Conservation (phyloP, 2,113 vertebrate species). For the Vanacampus margaritifer region DNA sequence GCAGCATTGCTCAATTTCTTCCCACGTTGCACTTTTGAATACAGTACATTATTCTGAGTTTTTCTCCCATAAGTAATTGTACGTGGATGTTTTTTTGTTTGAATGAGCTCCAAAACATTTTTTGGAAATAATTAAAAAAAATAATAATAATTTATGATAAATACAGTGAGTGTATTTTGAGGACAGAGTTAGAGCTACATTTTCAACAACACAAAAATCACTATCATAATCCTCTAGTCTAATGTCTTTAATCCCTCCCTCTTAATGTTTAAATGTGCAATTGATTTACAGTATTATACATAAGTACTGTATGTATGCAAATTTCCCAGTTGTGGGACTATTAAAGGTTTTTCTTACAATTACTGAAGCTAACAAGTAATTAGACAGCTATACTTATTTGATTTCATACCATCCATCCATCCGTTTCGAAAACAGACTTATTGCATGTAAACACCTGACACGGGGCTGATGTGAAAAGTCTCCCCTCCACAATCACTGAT, state of each 20-base stretch:
- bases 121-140: too few species aligned
- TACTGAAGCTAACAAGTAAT: too few species aligned
- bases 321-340: too few species aligned
- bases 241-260: too few species aligned
- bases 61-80: background rate
- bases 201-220: background rate
- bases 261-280: too few species aligned
- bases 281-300: too few species aligned
- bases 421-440: background rate
- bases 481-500: background rate
- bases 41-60: background rate
- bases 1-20: slow-evolving; percentile 20
- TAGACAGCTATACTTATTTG: too few species aligned
- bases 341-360: too few species aligned
- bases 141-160: background rate
- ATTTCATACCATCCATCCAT: too few species aligned
- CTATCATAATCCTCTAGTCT: background rate
- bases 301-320: too few species aligned
- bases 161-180: background rate
- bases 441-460: background rate
- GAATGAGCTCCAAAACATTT: too few species aligned
- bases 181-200: background rate
- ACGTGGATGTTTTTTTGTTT: background rate
- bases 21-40: too few species aligned
- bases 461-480: background rate